Conservation (phyloP, 2,797 vertebrate species). For the Miichthys miiuy region DNA sequence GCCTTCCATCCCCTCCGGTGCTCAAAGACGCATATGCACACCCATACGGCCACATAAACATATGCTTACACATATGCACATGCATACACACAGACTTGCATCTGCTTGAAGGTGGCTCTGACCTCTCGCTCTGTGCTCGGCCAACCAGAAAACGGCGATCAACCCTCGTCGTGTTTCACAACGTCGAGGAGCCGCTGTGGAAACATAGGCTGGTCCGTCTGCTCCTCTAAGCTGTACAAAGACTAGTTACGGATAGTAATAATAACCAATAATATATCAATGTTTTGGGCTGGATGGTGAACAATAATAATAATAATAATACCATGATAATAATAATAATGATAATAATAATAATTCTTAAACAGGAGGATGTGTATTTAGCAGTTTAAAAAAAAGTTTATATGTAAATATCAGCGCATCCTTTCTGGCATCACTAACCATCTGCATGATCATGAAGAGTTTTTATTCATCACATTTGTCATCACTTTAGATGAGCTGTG, state of each 20-base stretch:
- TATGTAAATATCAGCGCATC: conserved; percentile 88
- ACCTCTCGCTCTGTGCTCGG: conserved; percentile 78
- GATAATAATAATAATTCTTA: conserved; percentile 75
- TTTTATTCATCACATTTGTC: conserved; percentile 73
- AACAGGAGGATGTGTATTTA: conserved; percentile 84
- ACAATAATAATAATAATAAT: conserved; percentile 75
- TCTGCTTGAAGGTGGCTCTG: conserved; percentile 78
- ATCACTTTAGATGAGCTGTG: conserved; percentile 79
- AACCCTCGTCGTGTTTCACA: conserved; percentile 60
- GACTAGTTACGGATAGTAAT: conserved; percentile 87
- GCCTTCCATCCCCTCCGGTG: conserved; percentile 84
- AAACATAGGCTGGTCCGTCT: conserved; percentile 68
- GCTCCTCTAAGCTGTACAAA: conserved; percentile 87
- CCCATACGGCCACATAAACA: conserved; percentile 47
- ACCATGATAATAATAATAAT: conserved; percentile 71
- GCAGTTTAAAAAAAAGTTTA: conserved; percentile 85
- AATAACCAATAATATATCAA: conserved; percentile 88
- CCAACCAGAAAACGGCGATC: conserved; percentile 77
- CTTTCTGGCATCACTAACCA: conserved; percentile 82
- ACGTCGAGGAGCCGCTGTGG: conserved; percentile 66
- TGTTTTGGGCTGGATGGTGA: conserved; percentile 84
- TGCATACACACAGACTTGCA: conserved; percentile 42
- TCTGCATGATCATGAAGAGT: conserved; percentile 81
- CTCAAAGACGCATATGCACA: conserved; percentile 65
- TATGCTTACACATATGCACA: conserved; percentile 36